Evolutionary conservation across 1,140 invertebrate species (phyloP).

Genomic region (Orius laevigatus): DNA sequence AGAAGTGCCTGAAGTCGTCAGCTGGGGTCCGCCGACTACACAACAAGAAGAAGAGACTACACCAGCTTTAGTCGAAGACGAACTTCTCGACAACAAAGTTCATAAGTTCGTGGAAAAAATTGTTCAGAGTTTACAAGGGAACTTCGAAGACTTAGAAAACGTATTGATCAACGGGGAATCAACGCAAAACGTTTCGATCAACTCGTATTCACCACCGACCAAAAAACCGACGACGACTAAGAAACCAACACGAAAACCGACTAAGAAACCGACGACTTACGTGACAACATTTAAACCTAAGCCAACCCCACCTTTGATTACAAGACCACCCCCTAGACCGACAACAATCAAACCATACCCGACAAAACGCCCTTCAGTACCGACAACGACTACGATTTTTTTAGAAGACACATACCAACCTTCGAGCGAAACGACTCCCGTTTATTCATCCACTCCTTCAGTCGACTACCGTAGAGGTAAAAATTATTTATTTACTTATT

Average conservation of each 20-base stretch:
- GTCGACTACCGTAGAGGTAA: constrained; percentile 48
- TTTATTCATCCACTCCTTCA: constrained; percentile 23
- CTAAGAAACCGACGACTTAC: constrained; percentile 19
- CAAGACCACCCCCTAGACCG: constrained; percentile 15
- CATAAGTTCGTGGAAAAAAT: constrained; percentile 67
- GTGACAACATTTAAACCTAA: constrained; percentile 17
- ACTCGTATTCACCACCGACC: constrained; percentile 17
- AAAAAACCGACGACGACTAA: constrained; percentile 28
- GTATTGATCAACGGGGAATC: constrained; percentile 39
- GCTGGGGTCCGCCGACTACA: constrained; percentile 2
- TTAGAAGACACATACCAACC: constrained; percentile 7
- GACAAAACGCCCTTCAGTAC: constrained; percentile 2
- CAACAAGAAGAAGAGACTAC: constrained; percentile 35
- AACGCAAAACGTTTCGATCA: constrained; percentile 17
- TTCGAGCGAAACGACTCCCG: constrained; percentile 15
- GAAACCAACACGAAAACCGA: constrained; percentile 27
- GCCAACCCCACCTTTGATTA: constrained; percentile 7
- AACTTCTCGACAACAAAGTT: constrained; percentile 56
- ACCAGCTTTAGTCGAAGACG: constrained; percentile 53
- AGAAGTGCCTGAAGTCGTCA: constrained; percentile 24
- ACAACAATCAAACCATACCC: constrained; percentile 17
- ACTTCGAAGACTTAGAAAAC: constrained; percentile 61
- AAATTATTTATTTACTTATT: constrained; percentile 23
- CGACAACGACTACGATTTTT: constrained; percentile 10
- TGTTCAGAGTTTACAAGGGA: constrained; percentile 59